Conservation (phyloP, 2,797 vertebrate species). For the Phataginus tetradactyla region DNA sequence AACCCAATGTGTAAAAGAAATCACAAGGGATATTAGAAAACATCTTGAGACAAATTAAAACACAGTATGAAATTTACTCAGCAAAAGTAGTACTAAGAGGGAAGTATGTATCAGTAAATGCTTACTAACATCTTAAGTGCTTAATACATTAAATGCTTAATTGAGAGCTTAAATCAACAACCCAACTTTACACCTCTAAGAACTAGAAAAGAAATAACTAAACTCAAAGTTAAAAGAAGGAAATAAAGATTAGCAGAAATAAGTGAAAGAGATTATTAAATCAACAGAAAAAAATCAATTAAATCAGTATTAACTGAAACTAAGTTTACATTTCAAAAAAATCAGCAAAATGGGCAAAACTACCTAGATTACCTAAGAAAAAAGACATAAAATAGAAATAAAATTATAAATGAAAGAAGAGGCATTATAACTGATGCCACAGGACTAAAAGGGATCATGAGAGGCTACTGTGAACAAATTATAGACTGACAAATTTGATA, state of each 20-base stretch:
- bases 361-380: neutral
- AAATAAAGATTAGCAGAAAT: neutral
- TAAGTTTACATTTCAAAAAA: neutral
- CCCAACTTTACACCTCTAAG: neutral
- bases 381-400: neutral
- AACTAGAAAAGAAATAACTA: neutral
- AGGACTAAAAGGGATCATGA: neutral
- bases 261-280: neutral
- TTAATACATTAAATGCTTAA: too few relatives aligned
- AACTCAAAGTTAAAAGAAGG: neutral
- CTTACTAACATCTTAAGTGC: neutral
- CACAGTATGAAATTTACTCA: neutral
- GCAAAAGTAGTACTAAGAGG: neutral
- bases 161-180: neutral
- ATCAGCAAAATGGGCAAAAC: neutral
- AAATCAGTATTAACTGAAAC: neutral
- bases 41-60: neutral
- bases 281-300: neutral
- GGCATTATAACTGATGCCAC: neutral
- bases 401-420: neutral
- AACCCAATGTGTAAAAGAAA: neutral
- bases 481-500: neutral
- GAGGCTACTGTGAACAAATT: neutral
- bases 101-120: neutral
- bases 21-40: neutral